A percentile compares a stretch with the other conserved stretches of the same genome.
These are phyloP conservation scores for Chaetodon auriga DNA, from an alignment of 2,113 vertebrate genomes.

Conservation along the genomic window DNA sequence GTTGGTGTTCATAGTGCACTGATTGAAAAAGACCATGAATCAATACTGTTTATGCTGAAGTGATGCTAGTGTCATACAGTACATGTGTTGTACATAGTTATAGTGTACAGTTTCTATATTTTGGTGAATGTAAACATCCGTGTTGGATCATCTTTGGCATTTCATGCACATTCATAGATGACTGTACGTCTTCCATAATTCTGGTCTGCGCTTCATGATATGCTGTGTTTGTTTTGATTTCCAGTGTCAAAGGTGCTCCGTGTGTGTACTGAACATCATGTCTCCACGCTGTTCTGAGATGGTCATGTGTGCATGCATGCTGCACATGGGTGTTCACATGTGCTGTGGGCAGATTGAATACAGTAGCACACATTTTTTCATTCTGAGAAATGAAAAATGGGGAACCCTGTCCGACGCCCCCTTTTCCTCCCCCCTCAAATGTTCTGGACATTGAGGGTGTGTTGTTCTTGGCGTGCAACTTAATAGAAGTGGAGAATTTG, in stretches of 20 bases:
- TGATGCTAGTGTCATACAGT: not conserved
- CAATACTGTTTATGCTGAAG: not conserved
- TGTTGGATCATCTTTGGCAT: conserved; percentile 1
- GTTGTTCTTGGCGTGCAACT: conserved; percentile 9
- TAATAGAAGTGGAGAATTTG: not conserved
- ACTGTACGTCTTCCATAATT: not conserved
- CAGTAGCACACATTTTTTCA: conserved; percentile 59
- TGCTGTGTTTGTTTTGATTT: not conserved
- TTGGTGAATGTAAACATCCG: not conserved
- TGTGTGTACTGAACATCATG: conserved; percentile 24
- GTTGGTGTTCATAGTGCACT: not conserved
- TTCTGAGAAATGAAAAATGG: conserved; percentile 46
- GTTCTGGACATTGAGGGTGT: conserved; percentile 55
- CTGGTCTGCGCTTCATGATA: not conserved
- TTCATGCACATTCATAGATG: not conserved
- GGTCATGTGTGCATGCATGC: conserved; percentile 16
- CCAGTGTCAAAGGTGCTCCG: not conserved
- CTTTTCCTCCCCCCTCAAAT: conserved; percentile 32
- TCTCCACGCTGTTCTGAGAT: conserved; percentile 11
- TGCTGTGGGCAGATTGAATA: conserved; percentile 37
- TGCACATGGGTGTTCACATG: conserved; percentile 45
- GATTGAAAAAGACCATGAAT: not conserved
- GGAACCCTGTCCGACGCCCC: conserved; percentile 3
- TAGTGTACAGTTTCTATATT: not conserved
- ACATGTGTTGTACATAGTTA: not conserved